These are phyloP conservation scores for Larimichthys polyactis DNA, from an alignment of 2,113 vertebrate genomes.

Conservation along the genomic window DNA sequence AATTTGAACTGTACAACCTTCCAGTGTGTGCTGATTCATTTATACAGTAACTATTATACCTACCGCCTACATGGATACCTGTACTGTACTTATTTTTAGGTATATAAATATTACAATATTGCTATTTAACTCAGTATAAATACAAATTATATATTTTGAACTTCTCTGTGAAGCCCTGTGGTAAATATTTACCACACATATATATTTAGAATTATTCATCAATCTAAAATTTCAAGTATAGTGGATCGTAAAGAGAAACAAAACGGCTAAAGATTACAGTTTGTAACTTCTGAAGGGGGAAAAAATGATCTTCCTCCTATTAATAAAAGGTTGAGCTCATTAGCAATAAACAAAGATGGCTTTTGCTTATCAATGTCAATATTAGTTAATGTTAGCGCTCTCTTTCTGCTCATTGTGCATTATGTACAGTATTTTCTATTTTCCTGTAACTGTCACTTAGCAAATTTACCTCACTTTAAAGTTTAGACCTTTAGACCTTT, in stretches of 20 bases:
- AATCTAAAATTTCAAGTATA: neutral
- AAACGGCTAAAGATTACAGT: neutral
- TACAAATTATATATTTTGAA: neutral
- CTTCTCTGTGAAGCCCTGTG: neutral
- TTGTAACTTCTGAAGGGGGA: neutral
- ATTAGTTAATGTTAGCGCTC: neutral
- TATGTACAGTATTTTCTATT: neutral
- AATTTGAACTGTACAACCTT: too few species aligned
- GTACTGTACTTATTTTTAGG: too few species aligned
- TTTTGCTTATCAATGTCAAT: too few species aligned
- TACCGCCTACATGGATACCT: too few species aligned
- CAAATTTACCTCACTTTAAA: neutral
- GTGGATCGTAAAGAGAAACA: neutral
- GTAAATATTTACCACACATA: neutral
- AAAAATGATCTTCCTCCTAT: neutral
- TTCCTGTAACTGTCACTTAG: slow-evolving; percentile 6
- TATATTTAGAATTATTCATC: neutral
- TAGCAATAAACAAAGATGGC: too few species aligned
- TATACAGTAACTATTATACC: too few species aligned
- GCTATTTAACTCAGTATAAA: too few species aligned
- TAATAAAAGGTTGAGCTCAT: too few species aligned
- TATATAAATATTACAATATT: too few species aligned
- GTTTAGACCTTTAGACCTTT: neutral
- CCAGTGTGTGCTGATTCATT: too few species aligned
- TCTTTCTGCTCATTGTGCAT: neutral